Conservation (phyloP, 1,140 invertebrate genomes). For the Bombus waltoni region DNA sequence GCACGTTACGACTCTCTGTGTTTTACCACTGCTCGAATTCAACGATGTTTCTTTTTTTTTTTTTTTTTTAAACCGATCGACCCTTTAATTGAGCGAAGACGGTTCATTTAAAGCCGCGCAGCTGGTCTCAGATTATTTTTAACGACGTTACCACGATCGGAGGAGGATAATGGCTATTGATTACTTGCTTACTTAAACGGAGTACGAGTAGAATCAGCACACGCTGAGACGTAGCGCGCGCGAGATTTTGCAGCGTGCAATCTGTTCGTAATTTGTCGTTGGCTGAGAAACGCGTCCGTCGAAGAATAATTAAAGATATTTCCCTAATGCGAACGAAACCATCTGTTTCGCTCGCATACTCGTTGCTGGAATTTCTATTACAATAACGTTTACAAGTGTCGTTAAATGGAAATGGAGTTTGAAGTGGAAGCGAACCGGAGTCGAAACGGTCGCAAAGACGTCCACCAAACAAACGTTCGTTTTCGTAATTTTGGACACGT, state of each 20-base stretch:
- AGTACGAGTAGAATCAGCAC: slow-evolving; percentile 3
- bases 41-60: too few relatives aligned
- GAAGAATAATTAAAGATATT: not conserved
- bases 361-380: not conserved
- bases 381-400: not conserved
- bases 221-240: not conserved
- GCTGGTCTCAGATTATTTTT: slow-evolving; percentile 2
- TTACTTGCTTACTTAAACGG: not conserved
- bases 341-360: not conserved
- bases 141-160: slow-evolving; percentile 8
- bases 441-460: too few relatives aligned
- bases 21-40: not conserved
- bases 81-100: slow-evolving; percentile 7
- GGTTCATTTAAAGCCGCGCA: not conserved
- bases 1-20: not conserved
- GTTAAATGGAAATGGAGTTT: too few relatives aligned
- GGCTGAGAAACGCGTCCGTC: not conserved
- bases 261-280: not conserved
- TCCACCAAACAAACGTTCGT: too few relatives aligned
- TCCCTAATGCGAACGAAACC: not conserved
- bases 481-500: slow-evolving; percentile 34
- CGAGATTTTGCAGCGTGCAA: not conserved
- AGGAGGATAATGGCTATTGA: slow-evolving; percentile 16
- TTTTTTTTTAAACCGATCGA: not conserved
- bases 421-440: not conserved